A percentile compares a stretch with the other conserved stretches of the same genome.
Evolutionary conservation across 2,797 vertebrate species (phyloP).

Genomic region (Anguilla anguilla): DNA sequence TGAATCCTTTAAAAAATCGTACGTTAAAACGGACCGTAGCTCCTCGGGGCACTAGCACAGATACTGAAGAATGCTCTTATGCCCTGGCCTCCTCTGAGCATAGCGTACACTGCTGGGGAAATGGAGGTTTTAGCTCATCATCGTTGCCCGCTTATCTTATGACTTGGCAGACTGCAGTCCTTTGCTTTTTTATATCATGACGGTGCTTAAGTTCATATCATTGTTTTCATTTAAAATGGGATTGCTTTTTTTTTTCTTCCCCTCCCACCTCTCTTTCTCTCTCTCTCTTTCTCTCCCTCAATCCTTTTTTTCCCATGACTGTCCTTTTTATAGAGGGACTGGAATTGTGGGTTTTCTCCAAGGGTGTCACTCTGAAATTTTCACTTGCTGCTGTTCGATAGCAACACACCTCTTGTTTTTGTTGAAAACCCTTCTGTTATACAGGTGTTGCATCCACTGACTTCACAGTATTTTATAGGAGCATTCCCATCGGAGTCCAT

Average conservation of each 20-base stretch:
- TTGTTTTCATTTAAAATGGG: constrained; percentile 25
- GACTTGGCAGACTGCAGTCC: constrained; percentile 35
- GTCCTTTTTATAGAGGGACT: constrained; percentile 47
- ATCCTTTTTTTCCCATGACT: background rate
- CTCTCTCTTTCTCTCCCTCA: constrained; percentile 9
- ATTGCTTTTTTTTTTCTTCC: background rate
- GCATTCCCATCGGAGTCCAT: constrained; percentile 53
- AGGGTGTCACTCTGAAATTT: constrained; percentile 56
- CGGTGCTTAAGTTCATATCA: constrained; percentile 12
- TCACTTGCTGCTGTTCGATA: constrained; percentile 54
- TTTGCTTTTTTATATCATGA: constrained; percentile 22
- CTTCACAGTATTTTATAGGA: constrained; percentile 54
- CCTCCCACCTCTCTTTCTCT: constrained; percentile 4
- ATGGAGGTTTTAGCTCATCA: constrained; percentile 33
- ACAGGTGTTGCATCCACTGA: constrained; percentile 60
- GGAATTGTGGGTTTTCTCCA: constrained; percentile 50
- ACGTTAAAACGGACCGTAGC: constrained; percentile 43
- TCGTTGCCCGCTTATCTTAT: constrained; percentile 27
- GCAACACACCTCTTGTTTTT: constrained; percentile 59
- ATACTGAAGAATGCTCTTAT: constrained; percentile 39
- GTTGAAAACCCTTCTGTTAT: constrained; percentile 56
- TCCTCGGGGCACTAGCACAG: constrained; percentile 48
- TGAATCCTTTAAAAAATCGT: constrained; percentile 50
- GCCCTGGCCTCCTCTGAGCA: constrained; percentile 36
- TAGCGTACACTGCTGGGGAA: constrained; percentile 21